These are phyloP conservation scores for Bombus picipes DNA, from an alignment of 1,140 invertebrate genomes.

Conservation along the genomic window DNA sequence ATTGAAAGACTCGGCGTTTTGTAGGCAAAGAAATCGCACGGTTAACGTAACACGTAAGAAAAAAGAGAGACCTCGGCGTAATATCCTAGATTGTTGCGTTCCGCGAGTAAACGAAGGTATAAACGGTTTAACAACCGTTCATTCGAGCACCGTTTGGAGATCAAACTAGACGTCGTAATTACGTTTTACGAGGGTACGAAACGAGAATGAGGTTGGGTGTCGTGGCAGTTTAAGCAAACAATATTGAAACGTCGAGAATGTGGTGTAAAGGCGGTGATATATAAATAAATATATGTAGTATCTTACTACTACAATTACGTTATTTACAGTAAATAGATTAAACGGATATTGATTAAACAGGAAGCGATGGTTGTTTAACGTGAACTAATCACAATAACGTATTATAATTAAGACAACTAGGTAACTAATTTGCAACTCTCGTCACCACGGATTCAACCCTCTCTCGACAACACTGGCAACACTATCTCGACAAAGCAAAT, in stretches of 20 bases:
- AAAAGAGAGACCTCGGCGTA: too few species aligned
- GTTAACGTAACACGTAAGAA: not conserved
- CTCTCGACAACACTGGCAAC: too few species aligned
- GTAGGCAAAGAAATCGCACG: constrained; percentile 5
- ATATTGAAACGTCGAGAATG: not conserved
- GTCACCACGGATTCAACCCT: too few species aligned
- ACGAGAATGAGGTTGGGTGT: not conserved
- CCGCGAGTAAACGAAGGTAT: constrained; percentile 15
- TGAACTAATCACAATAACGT: too few species aligned
- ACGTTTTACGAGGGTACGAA: constrained; percentile 1
- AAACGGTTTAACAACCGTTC: constrained; percentile 30
- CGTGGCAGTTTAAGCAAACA: not conserved
- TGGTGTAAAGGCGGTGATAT: not conserved
- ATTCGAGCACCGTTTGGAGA: not conserved
- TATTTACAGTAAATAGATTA: too few species aligned
- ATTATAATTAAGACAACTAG: too few species aligned
- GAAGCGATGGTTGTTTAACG: too few species aligned
- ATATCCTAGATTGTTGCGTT: constrained; percentile 12
- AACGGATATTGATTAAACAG: too few species aligned
- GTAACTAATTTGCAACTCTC: too few species aligned
- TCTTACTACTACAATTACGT: too few species aligned
- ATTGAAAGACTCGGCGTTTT: constrained; percentile 2
- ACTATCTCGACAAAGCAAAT: too few species aligned
- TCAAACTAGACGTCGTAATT: constrained; percentile 40
- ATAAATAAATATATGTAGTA: not conserved